These are phyloP conservation scores for Nycticebus coucang DNA, from an alignment of 2,113 vertebrate species.

Conservation along the genomic window DNA sequence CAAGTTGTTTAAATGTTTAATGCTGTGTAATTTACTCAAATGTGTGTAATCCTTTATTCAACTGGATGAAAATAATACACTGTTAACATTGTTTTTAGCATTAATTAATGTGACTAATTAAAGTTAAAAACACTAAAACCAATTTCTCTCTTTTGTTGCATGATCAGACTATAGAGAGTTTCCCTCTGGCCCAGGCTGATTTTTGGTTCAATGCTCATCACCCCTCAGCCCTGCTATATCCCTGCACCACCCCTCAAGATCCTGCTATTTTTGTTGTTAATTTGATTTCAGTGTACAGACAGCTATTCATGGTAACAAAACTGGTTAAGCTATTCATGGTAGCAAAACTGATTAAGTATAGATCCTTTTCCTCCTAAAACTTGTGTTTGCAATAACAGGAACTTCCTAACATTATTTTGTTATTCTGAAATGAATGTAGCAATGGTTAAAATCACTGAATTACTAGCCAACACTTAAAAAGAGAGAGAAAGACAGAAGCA, in stretches of 20 bases:
- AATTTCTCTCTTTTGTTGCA: constrained; percentile 16
- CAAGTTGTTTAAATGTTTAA: constrained; percentile 83
- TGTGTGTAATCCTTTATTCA: constrained; percentile 80
- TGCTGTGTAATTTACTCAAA: constrained; percentile 80
- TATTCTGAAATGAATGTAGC: constrained; percentile 46
- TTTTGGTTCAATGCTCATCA: not conserved
- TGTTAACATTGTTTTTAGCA: constrained; percentile 77
- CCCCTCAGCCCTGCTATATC: not conserved
- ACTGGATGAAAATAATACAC: constrained; percentile 79
- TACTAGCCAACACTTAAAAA: constrained; percentile 28
- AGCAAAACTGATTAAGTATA: not conserved
- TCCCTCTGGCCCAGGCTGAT: not conserved
- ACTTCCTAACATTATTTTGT: not conserved
- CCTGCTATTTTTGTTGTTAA: constrained; percentile 22
- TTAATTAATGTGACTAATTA: constrained; percentile 79
- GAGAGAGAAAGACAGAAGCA: not conserved
- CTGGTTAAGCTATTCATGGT: not conserved
- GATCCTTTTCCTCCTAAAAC: constrained; percentile 17
- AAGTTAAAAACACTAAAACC: constrained; percentile 61
- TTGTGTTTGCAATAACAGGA: constrained; percentile 39
- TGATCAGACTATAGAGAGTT: constrained; percentile 6
- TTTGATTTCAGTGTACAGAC: constrained; percentile 29
- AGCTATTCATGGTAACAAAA: constrained; percentile 31
- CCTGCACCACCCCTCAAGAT: not conserved
- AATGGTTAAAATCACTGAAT: constrained; percentile 57